These are phyloP conservation scores for Geophilus truncorum DNA, from an alignment of 2,888 invertebrate species.

Conservation along the genomic window DNA sequence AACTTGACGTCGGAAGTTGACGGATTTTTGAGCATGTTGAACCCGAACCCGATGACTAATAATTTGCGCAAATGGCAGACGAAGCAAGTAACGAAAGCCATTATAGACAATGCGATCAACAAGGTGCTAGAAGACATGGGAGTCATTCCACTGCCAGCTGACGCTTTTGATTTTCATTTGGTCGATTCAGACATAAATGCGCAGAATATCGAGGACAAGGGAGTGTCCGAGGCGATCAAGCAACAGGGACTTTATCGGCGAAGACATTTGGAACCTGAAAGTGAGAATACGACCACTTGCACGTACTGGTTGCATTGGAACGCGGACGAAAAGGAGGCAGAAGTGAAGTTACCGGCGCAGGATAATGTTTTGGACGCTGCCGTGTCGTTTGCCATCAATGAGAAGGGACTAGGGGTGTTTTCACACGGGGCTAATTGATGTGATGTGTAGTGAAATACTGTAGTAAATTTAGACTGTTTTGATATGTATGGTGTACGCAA, in stretches of 20 bases:
- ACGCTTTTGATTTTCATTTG: not conserved
- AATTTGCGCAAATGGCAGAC: conserved; percentile 39
- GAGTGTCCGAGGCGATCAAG: conserved; percentile 37
- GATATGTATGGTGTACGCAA: not conserved
- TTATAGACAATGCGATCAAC: conserved; percentile 43
- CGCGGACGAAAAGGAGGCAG: not conserved
- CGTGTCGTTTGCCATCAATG: conserved; percentile 37
- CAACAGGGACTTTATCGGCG: conserved; percentile 36
- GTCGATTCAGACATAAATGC: conserved; percentile 27
- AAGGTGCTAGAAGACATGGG: conserved; percentile 42
- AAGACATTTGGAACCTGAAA: not conserved
- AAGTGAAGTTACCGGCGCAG: not conserved
- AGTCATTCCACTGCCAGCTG: conserved; percentile 38
- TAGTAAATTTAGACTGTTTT: not conserved
- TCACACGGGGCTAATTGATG: not conserved
- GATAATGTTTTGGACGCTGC: conserved; percentile 36
- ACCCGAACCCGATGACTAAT: not conserved
- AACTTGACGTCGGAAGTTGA: not conserved
- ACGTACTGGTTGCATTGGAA: conserved; percentile 22
- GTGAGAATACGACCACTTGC: not conserved
- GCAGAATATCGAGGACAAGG: conserved; percentile 37
- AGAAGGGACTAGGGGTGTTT: conserved; percentile 35
- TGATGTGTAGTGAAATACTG: not conserved
- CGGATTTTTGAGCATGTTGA: not conserved
- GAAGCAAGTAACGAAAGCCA: conserved; percentile 41